These are phyloP conservation scores for Drosophila aff. DNA, from an alignment of 1,140 invertebrate genomes.

Conservation along the genomic window DNA sequence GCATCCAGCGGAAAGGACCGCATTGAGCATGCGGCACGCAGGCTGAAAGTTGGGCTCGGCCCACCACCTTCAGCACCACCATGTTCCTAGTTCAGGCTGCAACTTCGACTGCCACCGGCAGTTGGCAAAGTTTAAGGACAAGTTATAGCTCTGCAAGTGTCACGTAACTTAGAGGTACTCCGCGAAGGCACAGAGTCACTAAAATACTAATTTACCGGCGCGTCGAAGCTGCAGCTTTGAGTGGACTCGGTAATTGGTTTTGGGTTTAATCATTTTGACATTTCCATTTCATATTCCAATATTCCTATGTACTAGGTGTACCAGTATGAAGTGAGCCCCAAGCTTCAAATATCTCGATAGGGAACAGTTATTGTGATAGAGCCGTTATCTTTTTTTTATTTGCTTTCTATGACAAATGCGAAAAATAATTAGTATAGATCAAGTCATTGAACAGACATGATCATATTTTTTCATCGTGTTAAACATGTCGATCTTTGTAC, in stretches of 20 bases:
- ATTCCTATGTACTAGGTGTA: too few relatives aligned
- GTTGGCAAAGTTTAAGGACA: conserved; percentile 39
- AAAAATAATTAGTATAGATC: too few relatives aligned
- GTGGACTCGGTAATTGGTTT: conserved; percentile 22
- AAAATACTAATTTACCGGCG: conserved; percentile 30
- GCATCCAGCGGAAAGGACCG: not conserved
- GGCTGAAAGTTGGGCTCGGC: conserved; percentile 17
- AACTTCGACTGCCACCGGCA: conserved; percentile 36
- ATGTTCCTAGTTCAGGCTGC: conserved; percentile 27
- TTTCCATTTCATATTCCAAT: not conserved
- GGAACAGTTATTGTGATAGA: too few relatives aligned
- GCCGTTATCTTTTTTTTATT: too few relatives aligned
- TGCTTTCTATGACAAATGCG: too few relatives aligned
- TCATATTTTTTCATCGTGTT: too few relatives aligned
- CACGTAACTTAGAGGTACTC: conserved; percentile 37
- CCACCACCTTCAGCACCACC: not conserved
- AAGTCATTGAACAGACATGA: too few relatives aligned
- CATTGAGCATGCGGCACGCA: conserved; percentile 30
- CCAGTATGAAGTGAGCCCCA: too few relatives aligned
- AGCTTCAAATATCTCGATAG: too few relatives aligned
- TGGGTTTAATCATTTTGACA: not conserved
- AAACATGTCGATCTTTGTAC: too few relatives aligned
- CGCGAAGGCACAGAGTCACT: conserved; percentile 8
- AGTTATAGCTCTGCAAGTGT: conserved; percentile 23
- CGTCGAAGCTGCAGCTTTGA: conserved; percentile 2